Evolutionary conservation across 2,797 vertebrate genomes (phyloP), one percentile per base, ranked within the genome.

Genomic region (Alcedo quadribrachys): DNA sequence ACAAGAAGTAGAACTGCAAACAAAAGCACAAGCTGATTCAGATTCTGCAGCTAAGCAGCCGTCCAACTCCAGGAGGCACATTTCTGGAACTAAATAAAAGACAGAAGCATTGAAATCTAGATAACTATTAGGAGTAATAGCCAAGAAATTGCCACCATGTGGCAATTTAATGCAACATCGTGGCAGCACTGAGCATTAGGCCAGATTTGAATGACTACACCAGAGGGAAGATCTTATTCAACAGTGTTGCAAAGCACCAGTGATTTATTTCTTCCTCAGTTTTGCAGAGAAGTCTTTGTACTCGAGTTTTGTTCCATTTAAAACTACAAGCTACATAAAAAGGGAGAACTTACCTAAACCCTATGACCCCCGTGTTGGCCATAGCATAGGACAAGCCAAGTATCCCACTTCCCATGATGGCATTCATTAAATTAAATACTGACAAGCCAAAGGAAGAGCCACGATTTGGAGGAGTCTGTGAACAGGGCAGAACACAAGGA

Each of bases 381-480:
- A 99, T 99, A 28, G 98, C 98, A 85, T 98, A 99, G 35, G 99
- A 98, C 48, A 99, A 97, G 18, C 99, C 99, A 68, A 99, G 98
- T 70, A 99, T 99, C 19, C 99, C 99, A 62, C 99, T 99, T 84
- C 99, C 99, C 98, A 99, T 99, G 95, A 99, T 99, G 5, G 99
- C 99, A 32, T 99, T 99, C 98, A 99, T 99, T 96, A 99, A 92
- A 96, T 99, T 99, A 92, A 99, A 99, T 24, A 99, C 98, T 4
- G 98, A 99, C 69, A 98, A 98, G 53, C 96, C 93, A 77, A 99
- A 99, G 11, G 99, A 99, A 53, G 98, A 97, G 77, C 98, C 98
- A 35, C 33, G 93, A 45, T 63, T 89, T 25, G 70, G 87, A 30
- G 66, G 50, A 61, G 77, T 92, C 98, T 98, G 94, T 25, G 90